Base-by-base conservation (phyloP, 2,888 invertebrate species). In the Cyaniris semiargus region DNA sequence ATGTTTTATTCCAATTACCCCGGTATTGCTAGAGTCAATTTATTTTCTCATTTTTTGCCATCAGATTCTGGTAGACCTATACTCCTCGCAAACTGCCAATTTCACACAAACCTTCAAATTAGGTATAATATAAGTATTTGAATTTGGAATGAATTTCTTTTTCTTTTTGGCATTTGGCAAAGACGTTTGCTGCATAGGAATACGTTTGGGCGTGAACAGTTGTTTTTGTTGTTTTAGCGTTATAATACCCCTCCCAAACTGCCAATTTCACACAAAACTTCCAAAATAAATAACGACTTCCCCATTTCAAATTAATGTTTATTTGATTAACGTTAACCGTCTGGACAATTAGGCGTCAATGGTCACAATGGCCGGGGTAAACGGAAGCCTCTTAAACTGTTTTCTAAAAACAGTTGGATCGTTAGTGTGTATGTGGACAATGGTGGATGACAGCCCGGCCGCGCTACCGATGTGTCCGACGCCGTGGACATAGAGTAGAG, bases 361-460 rank as follows among this genome's bases (percentile, higher is more conserved):
- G 82, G 87, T 83, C 84, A 88, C 89, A 90, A 89, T 90, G 90
- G 90, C 23, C 82, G 82, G 80, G 83, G 82, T 84, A 89, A 92
- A 92, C 92, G 93, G 93, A 90, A 93, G 92, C 93, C 86, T 89
- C 89, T 90, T 89, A 89, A 89, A 91, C 87, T 92, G 92, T 93
- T 93, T 93, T 91, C 87, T 89, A 90, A 90, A 91, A 93, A 92
- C 93, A 92, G 86, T 90, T 89, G 78, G 77, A 78, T 81, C 81
- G 82, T 82, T 82, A 81, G 83, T 80, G 78, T 82, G 83, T 82
- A 80, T 81, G 76, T 79, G 70, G 79, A 82, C 83, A 83, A 82
- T 80, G 81, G 76, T 75, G 38, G 79, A 79, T 78, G 80, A 75
- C 79, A 79, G 78, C 83, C 83, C 81, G 80, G 77, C 76, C 76